Evolutionary conservation across 2,888 invertebrate genomes (phyloP).

Genomic region (Cephus pulcher): DNA sequence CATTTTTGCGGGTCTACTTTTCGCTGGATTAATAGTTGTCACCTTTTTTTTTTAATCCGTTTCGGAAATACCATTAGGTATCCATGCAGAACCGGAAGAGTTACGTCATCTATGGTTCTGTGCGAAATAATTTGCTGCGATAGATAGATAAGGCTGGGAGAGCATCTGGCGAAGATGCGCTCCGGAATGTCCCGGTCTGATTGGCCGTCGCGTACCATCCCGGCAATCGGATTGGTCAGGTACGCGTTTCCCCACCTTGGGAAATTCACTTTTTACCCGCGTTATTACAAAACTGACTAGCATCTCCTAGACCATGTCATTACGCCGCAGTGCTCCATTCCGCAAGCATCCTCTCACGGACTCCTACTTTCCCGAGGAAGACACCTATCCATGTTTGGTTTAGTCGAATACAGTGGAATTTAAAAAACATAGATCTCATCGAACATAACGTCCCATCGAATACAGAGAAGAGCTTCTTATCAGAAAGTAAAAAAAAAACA

Average conservation of each 20-base stretch:
- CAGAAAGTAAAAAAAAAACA: background rate
- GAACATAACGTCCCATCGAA: background rate
- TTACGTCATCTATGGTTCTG: background rate
- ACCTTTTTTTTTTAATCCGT: background rate
- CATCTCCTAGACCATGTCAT: conserved; percentile 67
- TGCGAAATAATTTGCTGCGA: conserved; percentile 3
- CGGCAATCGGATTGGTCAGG: conserved; percentile 56
- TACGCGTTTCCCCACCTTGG: conserved; percentile 63
- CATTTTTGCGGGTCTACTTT: background rate
- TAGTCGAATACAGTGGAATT: background rate
- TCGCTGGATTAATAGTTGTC: background rate
- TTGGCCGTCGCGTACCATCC: conserved; percentile 44
- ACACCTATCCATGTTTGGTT: background rate
- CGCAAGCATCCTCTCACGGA: conserved; percentile 56
- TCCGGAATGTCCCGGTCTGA: conserved; percentile 59
- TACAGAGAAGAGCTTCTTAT: background rate
- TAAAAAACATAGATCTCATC: background rate
- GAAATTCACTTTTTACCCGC: conserved; percentile 65
- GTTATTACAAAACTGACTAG: conserved; percentile 66
- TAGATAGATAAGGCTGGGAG: conserved; percentile 9
- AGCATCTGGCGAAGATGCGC: conserved; percentile 41
- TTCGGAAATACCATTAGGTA: background rate
- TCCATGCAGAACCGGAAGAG: background rate
- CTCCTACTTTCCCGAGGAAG: conserved; percentile 20
- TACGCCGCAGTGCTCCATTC: conserved; percentile 64